Base-by-base conservation (phyloP, 2,113 vertebrate species). In the Lophotis ruficrista region DNA sequence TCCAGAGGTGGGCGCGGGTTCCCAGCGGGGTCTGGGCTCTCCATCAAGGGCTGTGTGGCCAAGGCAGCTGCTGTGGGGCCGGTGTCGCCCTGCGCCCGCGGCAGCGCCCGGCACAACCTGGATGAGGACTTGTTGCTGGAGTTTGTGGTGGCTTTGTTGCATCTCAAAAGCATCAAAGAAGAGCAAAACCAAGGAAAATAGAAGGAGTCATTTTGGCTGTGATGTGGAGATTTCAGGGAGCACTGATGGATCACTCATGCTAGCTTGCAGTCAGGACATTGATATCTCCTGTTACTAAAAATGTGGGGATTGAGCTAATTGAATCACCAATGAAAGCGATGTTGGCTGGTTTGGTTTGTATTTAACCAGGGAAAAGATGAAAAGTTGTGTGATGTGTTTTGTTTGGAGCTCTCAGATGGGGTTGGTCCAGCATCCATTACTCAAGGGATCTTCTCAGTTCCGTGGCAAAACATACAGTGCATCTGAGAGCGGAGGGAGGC, bases 151-250 rank as follows among this genome's bases (percentile, higher is more conserved):
- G 87, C 77, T 57, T 94, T 48, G n/a, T 96, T 85, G 66, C 98
- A 98, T n/a, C 57, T 92, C 28, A 98, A 73, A 62, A 98, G 89
- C 98, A 98, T 93, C 98, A 22, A 28, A 77, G 54, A 47, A 38
- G 37, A 53, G 12, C 19, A 41, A 62, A 69, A 5, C 30, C n/a
- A 25, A 77, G 30, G 23, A 7, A 48, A 48, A 38, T 4, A n/a
- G 17, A 71, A 31, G 9, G 20, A 35, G 23, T 24, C 2, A 4
- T 41, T 69, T n/a, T 22, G 71, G 47, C 78, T 37, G 41, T 3
- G 23, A 16, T 5, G 4, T 0, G 0, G 73, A 23, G 68, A 7
- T 62, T 57, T 28, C 4, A 3, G 53, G 54, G 31, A 58, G 77
- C 2, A 1, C 76, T 83, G 85, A 7, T 2, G 2, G 33, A 5